Evolutionary conservation across 2,888 invertebrate species (phyloP), one percentile per base, ranked within the genome.

Genomic region (Plebejus anna): DNA sequence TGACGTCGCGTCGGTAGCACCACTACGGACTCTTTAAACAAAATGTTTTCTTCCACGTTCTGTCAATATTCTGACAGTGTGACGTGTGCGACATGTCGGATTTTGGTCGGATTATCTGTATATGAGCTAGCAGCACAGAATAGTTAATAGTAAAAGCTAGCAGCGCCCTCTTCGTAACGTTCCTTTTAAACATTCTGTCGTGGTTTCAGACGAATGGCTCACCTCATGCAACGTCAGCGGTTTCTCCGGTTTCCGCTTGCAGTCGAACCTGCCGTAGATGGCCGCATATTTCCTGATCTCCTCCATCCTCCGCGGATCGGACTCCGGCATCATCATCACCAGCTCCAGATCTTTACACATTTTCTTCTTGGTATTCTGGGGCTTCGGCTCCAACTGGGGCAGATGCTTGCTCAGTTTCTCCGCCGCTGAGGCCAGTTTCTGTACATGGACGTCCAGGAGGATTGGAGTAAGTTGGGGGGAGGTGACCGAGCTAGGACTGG

Each of bases 231-330:
- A 92, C 7, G 99, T 99, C 80, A 99, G 94, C 0, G 99, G 99
- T 88, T 99, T 99, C 90, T 99, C 98, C 0, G 98, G 98, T 84
- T 98, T 97, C 84, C 99, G 94, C 90, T 99, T 99, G 86, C 99
- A 99, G 88, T 99, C 99, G 89, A 99, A 99, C 80, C 99, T 95
- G 4, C 99, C 99, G 87, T 99, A 99, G 82, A 99, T 99, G 55
- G 99, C 99, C 1, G 99, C 98, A 89, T 98, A 99, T 90, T 98
- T 97, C 85, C 99, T 95, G 78, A 98, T 98, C 89, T 98, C 97
- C 81, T 98, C 98, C 97, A 99, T 97, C 84, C 98, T 94, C 78
- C 96, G 93, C 0, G 99, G 98, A 89, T 98, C 97, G 13, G 94
- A 96, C 84, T 98, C 97, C 70, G 97, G 95, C 97, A 99, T 97